Evolutionary conservation across 2,113 vertebrate genomes (phyloP).

Genomic region (Oncorhynchus kisutch): DNA sequence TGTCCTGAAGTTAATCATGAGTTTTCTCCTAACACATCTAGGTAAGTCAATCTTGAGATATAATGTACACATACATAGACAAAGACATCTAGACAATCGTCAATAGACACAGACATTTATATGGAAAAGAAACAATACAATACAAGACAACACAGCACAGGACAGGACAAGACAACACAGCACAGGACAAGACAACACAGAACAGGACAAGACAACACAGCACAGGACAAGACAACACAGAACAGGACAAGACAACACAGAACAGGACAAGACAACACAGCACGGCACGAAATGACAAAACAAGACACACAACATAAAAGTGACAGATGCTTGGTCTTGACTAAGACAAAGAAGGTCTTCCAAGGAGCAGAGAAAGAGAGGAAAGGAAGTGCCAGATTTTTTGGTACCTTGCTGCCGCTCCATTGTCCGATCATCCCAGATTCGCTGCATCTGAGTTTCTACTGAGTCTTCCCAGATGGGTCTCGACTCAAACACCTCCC

Average conservation of each 20-base stretch:
- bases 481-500: constrained; percentile 94
- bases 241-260: not conserved
- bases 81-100: too few relatives aligned
- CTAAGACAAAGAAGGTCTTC: constrained; percentile 74
- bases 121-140: constrained; percentile 23
- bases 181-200: too few relatives aligned
- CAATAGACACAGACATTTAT: constrained; percentile 21
- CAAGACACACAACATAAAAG: constrained; percentile 19
- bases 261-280: constrained; percentile 36
- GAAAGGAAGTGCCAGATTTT: constrained; percentile 7
- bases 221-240: not conserved
- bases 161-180: too few relatives aligned
- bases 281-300: constrained; percentile 25
- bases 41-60: constrained; percentile 93
- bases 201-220: not conserved
- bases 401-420: constrained; percentile 87
- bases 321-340: constrained; percentile 55
- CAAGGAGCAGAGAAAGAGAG: constrained; percentile 51
- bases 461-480: constrained; percentile 91
- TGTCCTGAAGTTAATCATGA: not conserved
- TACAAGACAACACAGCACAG: too few relatives aligned
- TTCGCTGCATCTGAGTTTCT: constrained; percentile 96
- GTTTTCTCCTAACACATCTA: constrained; percentile 25
- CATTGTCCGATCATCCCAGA: constrained; percentile 89
- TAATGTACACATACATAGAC: constrained; percentile 49